These are phyloP conservation scores for Tyrannus savana DNA, from an alignment of 2,113 vertebrate species.

Conservation along the genomic window DNA sequence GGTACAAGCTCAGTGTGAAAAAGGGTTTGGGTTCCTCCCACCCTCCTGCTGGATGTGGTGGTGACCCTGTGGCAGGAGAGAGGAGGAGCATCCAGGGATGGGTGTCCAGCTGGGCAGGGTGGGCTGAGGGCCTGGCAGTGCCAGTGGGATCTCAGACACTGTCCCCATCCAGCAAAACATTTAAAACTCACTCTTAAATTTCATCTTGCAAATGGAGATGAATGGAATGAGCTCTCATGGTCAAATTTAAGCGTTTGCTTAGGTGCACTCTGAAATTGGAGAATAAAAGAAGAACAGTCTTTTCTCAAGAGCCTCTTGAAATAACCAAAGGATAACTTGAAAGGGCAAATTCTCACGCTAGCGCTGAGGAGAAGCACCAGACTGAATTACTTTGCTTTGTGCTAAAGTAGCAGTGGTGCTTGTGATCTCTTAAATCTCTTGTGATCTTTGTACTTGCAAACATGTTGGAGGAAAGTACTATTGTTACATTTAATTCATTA, in stretches of 20 bases:
- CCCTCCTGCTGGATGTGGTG: accelerated
- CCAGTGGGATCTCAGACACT: background rate
- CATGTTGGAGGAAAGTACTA: conserved; percentile 15
- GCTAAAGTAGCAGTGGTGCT: conserved; percentile 24
- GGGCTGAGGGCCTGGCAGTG: background rate
- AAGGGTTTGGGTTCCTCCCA: background rate
- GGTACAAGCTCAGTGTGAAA: background rate
- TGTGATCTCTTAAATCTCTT: conserved; percentile 62
- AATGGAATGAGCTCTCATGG: background rate
- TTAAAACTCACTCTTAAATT: background rate
- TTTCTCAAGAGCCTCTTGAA: conserved; percentile 59
- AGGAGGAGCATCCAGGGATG: background rate
- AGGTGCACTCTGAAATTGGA: conserved; percentile 1
- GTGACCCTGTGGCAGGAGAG: background rate
- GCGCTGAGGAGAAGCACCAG: conserved; percentile 21
- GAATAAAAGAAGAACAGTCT: background rate
- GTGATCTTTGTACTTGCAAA: conserved; percentile 59
- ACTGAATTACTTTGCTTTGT: conserved; percentile 51
- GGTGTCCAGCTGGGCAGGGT: background rate
- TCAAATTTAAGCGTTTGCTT: background rate
- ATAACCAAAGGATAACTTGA: conserved; percentile 58
- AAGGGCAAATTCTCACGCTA: background rate
- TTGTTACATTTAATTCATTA: conserved; percentile 52
- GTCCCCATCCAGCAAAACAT: background rate
- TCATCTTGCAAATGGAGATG: background rate